Conservation (phyloP, 2,113 vertebrate species). For the Onychostruthus taczanowskii region DNA sequence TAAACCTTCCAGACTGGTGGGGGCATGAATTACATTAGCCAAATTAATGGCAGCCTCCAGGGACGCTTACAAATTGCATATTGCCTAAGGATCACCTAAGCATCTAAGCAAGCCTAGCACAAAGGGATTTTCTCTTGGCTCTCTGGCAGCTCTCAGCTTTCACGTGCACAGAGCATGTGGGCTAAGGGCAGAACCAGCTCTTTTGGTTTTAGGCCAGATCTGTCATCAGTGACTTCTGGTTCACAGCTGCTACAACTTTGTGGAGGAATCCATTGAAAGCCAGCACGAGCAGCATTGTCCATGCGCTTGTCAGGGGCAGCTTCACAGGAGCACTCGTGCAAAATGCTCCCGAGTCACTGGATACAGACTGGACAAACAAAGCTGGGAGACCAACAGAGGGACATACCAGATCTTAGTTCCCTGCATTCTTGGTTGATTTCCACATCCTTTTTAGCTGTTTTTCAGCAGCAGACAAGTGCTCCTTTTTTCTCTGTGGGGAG, state of each 20-base stretch:
- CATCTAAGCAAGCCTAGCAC: slow-evolving; percentile 7
- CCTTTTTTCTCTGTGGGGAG: not conserved
- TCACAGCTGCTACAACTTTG: not conserved
- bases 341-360: not conserved
- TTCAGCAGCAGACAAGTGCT: slow-evolving; percentile 5
- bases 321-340: not conserved
- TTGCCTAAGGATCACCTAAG: not conserved
- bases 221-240: not conserved
- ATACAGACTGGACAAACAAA: not conserved
- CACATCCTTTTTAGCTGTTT: not conserved
- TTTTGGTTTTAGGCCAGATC: not conserved
- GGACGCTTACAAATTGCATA: not conserved
- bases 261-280: not conserved
- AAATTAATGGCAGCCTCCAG: slow-evolving; percentile 26
- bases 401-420: not conserved
- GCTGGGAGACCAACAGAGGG: not conserved
- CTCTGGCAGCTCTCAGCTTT: not conserved
- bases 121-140: slow-evolving; percentile 2
- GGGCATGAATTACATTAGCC: slow-evolving; percentile 12
- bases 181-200: not conserved
- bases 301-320: not conserved
- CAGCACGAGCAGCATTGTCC: not conserved
- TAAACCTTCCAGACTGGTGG: not conserved
- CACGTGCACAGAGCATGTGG: not conserved
- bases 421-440: slow-evolving; percentile 6